Base-by-base conservation (phyloP, 2,888 invertebrate genomes). In the Chironomus riparius region DNA sequence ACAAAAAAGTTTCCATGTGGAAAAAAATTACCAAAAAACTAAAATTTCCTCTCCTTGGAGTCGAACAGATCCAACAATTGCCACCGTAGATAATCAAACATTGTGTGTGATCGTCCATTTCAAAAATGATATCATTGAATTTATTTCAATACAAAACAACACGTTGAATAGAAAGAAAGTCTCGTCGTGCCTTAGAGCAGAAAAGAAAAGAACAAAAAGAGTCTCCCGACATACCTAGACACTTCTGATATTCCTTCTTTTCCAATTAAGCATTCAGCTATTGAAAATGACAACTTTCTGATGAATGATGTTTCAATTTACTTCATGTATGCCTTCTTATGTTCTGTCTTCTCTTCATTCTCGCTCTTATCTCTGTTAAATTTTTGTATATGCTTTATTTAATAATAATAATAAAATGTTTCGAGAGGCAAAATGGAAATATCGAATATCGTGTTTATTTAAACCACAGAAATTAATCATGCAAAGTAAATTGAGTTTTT, bases 401-500 rank as follows among this genome's bases (percentile, higher is more conserved):
- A 13, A 68, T 22, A 24, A 68, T 68, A 68, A 68, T 15, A 21
- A 68, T 18, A 22, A 62, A 73, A 73, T 47, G 62, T 73, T 62
- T 73, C 73, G 73, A 73, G 56, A 56, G 56, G 56, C 38, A 38
- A 38, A 38, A 38, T 38, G 38, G 38, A 38, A 38, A 38, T 38
- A 38, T 38, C 38, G 38, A 38, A 47, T 74, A 48, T 74, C 68
- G 47, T 74, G 74, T 74, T 74, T 47, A 74, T 74, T 74, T 38
- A 74, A 74, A 71, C 68, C 65, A 74, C 65, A 68, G 22, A 74
- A 68, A 74, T 74, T 74, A 74, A 74, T 74, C 74, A 74, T 74
- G 74, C 68, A 24, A 74, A 47, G 74, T 68, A 74, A 74, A 74
- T 74, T 74, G 74, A 74, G 74, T 74, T 74, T 74, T 74, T 65